Evolutionary conservation across 2,888 invertebrate species (phyloP).

Genomic region (Prosapia bicincta): DNA sequence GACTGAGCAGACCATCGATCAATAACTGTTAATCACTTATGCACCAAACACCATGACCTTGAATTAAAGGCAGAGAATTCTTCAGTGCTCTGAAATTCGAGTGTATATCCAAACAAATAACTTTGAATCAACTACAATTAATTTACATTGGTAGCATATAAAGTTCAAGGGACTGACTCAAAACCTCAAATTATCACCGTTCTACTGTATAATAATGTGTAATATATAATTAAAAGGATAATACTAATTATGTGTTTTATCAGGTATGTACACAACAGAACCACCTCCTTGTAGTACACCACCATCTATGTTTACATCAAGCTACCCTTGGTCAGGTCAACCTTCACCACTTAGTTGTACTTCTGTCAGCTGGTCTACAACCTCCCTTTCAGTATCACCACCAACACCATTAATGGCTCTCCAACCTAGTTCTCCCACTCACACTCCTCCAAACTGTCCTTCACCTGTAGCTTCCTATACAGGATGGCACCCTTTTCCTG

Average conservation of each 20-base stretch:
- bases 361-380: slow-evolving; percentile 7
- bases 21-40: too few relatives aligned
- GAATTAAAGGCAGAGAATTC: too few relatives aligned
- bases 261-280: slow-evolving; percentile 23
- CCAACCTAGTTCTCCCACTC: background rate
- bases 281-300: slow-evolving; percentile 15
- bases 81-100: too few relatives aligned
- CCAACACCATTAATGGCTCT: slow-evolving; percentile 6
- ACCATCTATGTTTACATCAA: slow-evolving; percentile 19
- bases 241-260: background rate
- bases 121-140: too few relatives aligned
- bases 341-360: slow-evolving; percentile 14
- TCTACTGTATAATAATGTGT: too few relatives aligned
- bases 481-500: slow-evolving; percentile 18
- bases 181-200: too few relatives aligned
- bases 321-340: slow-evolving; percentile 17
- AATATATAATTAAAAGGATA: too few relatives aligned
- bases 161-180: too few relatives aligned
- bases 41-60: too few relatives aligned
- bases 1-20: too few relatives aligned
- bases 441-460: slow-evolving; percentile 10
- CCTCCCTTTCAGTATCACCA: background rate
- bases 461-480: slow-evolving; percentile 7
- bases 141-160: too few relatives aligned
- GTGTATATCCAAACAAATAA: too few relatives aligned